A percentile compares a stretch with the other conserved stretches of the same genome.
Evolutionary conservation across 2,888 invertebrate species (phyloP).

Genomic region (Drosophila colorata): DNA sequence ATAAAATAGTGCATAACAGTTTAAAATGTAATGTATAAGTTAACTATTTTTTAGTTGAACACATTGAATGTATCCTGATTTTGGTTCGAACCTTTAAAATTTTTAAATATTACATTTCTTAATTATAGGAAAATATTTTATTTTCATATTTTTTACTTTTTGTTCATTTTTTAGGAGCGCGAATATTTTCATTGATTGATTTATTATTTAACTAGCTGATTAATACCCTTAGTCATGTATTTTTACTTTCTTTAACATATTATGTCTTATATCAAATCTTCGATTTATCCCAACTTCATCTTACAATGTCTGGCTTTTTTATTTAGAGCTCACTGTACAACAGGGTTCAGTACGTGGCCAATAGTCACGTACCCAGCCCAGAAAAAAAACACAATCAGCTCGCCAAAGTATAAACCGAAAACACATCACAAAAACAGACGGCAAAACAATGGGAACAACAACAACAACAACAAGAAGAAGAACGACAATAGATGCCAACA

Average conservation of each 20-base stretch:
- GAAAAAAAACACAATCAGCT: conserved; percentile 36
- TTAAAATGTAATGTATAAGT: no score
- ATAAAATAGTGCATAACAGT: no score
- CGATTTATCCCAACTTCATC: background rate
- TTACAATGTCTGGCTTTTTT: background rate
- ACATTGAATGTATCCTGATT: no score
- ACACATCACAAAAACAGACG: conserved; percentile 13
- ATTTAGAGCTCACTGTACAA: conserved; percentile 13
- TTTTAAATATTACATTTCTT: no score
- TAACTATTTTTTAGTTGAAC: no score
- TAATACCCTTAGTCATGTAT: background rate
- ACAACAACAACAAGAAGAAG: conserved; percentile 13
- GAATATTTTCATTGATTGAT: no score
- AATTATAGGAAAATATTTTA: no score
- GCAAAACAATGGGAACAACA: conserved; percentile 32
- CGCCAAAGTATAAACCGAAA: conserved; percentile 7
- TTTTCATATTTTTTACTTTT: no score
- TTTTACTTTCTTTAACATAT: background rate
- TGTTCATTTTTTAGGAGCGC: no score
- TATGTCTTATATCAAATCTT: background rate
- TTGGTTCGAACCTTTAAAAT: no score
- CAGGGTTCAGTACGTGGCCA: conserved; percentile 22
- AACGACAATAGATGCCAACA: conserved; percentile 29
- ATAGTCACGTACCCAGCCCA: conserved; percentile 54
- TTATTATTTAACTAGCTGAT: background rate